These are phyloP conservation scores for Sebastes vulpes DNA, from an alignment of 2,797 vertebrate species.

Conservation along the genomic window DNA sequence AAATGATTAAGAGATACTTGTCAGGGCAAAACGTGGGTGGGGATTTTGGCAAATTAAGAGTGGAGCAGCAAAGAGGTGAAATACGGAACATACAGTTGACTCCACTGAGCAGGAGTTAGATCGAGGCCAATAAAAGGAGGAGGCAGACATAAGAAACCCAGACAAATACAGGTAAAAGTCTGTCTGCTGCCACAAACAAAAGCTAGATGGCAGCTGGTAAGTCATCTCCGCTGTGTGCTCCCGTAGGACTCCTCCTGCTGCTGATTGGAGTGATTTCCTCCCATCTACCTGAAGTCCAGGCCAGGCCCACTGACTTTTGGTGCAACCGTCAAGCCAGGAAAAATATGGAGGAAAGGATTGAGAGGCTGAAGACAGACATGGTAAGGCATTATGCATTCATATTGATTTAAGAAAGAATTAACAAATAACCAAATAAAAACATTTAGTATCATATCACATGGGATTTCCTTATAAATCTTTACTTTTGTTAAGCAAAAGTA, in stretches of 20 bases:
- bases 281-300: constrained; percentile 41
- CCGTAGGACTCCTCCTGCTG: constrained; percentile 70
- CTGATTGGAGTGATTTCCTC: constrained; percentile 62
- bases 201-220: constrained; percentile 27
- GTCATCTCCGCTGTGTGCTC: constrained; percentile 13
- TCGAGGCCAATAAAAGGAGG: background rate
- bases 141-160: background rate
- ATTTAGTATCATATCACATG: background rate
- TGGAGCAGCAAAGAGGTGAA: background rate
- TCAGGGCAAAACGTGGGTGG: background rate
- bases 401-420: background rate
- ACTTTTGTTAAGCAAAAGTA: background rate
- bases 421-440: background rate
- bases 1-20: background rate
- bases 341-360: background rate
- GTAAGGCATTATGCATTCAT: constrained; percentile 45
- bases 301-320: constrained; percentile 56
- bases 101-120: background rate
- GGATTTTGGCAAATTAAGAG: background rate
- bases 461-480: background rate
- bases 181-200: background rate
- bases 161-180: background rate
- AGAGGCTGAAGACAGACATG: constrained; percentile 19
- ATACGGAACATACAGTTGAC: background rate
- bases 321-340: constrained; percentile 34